Conservation (phyloP, 2,888 invertebrate species). For the Thera obeliscata region DNA sequence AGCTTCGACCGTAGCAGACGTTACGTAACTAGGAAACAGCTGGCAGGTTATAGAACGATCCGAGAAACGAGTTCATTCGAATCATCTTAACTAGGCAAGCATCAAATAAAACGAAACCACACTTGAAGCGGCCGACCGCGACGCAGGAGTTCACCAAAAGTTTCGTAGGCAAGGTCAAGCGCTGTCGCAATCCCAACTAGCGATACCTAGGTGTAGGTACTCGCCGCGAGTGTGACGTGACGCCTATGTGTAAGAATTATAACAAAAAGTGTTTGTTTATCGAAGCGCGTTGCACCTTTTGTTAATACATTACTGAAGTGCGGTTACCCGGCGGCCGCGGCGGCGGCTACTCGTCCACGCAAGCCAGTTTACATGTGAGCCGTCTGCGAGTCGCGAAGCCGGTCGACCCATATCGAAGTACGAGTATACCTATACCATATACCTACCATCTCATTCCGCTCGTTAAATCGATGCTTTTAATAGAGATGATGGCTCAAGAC, state of each 20-base stretch:
- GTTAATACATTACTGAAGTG: slow-evolving; percentile 58
- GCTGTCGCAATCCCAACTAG: slow-evolving; percentile 33
- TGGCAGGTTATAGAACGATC: slow-evolving; percentile 45
- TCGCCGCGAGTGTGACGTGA: slow-evolving; percentile 27
- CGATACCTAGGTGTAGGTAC: background rate
- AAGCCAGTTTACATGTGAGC: slow-evolving; percentile 54
- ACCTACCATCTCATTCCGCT: slow-evolving; percentile 64
- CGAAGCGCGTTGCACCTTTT: slow-evolving; percentile 55
- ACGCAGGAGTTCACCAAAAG: slow-evolving; percentile 40
- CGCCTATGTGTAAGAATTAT: slow-evolving; percentile 27
- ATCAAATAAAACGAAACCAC: slow-evolving; percentile 29
- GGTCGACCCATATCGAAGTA: slow-evolving; percentile 67
- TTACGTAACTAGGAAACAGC: slow-evolving; percentile 59
- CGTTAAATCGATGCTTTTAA: slow-evolving; percentile 79
- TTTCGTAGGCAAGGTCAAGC: slow-evolving; percentile 43
- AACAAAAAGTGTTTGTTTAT: slow-evolving; percentile 50
- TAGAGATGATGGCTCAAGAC: slow-evolving; percentile 73
- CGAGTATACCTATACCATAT: slow-evolving; percentile 39
- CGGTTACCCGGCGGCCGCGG: slow-evolving; percentile 30
- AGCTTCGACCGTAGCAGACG: slow-evolving; percentile 42
- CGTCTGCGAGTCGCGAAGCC: slow-evolving; percentile 50
- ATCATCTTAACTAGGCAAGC: slow-evolving; percentile 32
- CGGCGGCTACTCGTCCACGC: slow-evolving; percentile 22
- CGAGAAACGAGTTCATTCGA: slow-evolving; percentile 43
- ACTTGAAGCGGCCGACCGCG: slow-evolving; percentile 17